Conservation (phyloP, 2,888 invertebrate species). For the Amblyteles armatorius region DNA sequence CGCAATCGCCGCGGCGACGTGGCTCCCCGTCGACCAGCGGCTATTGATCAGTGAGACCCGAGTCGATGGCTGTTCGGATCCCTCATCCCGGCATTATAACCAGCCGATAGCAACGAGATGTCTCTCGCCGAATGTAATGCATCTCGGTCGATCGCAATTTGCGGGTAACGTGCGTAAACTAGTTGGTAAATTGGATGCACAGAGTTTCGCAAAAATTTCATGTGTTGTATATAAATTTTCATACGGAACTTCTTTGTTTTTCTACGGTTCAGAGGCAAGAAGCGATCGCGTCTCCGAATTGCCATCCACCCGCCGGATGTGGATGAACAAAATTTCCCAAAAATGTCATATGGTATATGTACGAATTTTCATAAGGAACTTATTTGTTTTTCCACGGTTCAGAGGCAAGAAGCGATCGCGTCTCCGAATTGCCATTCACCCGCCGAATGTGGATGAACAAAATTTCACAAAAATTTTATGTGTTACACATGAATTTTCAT, state of each 20-base stretch:
- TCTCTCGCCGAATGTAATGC: not conserved
- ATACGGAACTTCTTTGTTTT: too few relatives aligned
- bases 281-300: not conserved
- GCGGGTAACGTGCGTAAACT: not conserved
- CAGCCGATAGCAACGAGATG: not conserved
- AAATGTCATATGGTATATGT: too few relatives aligned
- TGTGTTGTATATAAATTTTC: too few relatives aligned
- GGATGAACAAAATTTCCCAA: not conserved
- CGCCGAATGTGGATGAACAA: conserved; percentile 23
- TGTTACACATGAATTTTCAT: too few relatives aligned
- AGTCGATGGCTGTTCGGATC: conserved; percentile 36
- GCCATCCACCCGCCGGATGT: conserved; percentile 33
- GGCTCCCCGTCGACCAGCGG: conserved; percentile 76
- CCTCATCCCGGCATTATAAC: not conserved
- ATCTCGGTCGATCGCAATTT: not conserved
- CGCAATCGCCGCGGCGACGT: conserved; percentile 76
- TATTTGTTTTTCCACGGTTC: too few relatives aligned
- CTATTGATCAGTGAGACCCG: conserved; percentile 78
- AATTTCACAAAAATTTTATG: too few relatives aligned
- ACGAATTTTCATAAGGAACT: too few relatives aligned
- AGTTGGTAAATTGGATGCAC: too few relatives aligned
- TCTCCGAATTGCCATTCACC: not conserved
- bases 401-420: not conserved
- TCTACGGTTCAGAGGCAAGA: not conserved
- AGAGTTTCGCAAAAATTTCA: too few relatives aligned